Evolutionary conservation across 2,113 vertebrate species (phyloP).

Genomic region (Apteryx owenii): DNA sequence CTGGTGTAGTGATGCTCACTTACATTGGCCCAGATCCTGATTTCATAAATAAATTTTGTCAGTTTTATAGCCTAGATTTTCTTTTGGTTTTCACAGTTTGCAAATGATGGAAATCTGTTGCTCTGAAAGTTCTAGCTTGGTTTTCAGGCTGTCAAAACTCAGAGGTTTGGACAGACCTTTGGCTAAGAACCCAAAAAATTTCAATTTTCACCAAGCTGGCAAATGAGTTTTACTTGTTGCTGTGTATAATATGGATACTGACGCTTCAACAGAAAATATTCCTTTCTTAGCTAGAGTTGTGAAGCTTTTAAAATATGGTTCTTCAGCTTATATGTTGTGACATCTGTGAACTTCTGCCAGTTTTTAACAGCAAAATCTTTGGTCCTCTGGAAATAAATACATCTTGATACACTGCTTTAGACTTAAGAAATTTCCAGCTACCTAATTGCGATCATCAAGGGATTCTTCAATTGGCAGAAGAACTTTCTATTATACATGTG

Average conservation of each 20-base stretch:
- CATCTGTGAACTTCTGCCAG: background rate
- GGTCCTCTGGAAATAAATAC: background rate
- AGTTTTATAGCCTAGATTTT: background rate
- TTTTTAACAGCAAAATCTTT: background rate
- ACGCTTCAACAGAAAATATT: background rate
- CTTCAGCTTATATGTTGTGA: background rate
- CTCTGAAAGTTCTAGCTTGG: slow-evolving; percentile 15
- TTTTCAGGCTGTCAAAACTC: slow-evolving; percentile 23
- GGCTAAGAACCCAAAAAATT: background rate
- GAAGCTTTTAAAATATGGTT: background rate
- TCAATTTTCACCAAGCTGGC: background rate
- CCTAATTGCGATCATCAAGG: background rate
- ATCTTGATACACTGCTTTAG: background rate
- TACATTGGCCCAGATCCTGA: background rate
- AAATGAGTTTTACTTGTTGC: background rate
- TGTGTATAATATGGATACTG: background rate
- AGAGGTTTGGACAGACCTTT: slow-evolving; percentile 16
- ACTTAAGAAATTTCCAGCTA: background rate
- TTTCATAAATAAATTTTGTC: background rate
- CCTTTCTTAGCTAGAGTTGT: background rate
- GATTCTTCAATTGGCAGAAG: background rate
- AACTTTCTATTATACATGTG: background rate
- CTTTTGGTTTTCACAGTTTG: slow-evolving; percentile 5
- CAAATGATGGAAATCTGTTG: slow-evolving; percentile 24
- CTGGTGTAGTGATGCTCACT: background rate